These are phyloP conservation scores for Cynoglossus semilaevis DNA, from an alignment of 2,113 vertebrate genomes.

Conservation along the genomic window DNA sequence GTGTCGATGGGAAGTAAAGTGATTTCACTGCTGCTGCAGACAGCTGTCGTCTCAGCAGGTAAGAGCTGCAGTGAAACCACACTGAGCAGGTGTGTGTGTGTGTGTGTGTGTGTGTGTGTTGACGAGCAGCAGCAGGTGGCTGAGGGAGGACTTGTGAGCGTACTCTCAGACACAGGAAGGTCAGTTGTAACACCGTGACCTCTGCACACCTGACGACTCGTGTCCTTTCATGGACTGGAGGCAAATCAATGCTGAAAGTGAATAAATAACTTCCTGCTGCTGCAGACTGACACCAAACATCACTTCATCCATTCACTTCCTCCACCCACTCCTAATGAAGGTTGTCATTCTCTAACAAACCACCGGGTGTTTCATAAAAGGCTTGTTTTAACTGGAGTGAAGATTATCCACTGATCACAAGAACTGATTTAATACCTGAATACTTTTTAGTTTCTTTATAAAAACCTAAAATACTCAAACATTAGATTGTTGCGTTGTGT, in stretches of 20 bases:
- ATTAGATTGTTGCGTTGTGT: too few relatives aligned
- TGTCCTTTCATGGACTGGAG: slow-evolving; percentile 13
- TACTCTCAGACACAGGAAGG: slow-evolving; percentile 15
- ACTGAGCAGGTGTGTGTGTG: slow-evolving; percentile 38
- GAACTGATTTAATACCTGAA: too few relatives aligned
- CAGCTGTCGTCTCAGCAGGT: slow-evolving; percentile 64
- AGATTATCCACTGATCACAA: too few relatives aligned
- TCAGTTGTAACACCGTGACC: slow-evolving; percentile 17
- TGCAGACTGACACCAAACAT: too few relatives aligned
- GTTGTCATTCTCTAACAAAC: too few relatives aligned
- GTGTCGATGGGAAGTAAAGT: slow-evolving; percentile 13
- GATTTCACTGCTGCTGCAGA: slow-evolving; percentile 26
- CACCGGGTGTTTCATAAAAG: too few relatives aligned
- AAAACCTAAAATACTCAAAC: too few relatives aligned
- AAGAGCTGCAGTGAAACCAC: slow-evolving; percentile 25
- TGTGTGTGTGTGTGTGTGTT: slow-evolving; percentile 28
- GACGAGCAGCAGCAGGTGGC: slow-evolving; percentile 85
- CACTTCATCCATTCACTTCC: too few relatives aligned
- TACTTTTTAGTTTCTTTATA: too few relatives aligned
- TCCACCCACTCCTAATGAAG: too few relatives aligned
- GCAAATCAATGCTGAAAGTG: slow-evolving; percentile 19
- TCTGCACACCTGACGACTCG: slow-evolving; percentile 1
- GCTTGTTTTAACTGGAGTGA: too few relatives aligned
- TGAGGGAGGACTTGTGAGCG: slow-evolving; percentile 30
- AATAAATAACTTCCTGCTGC: slow-evolving; percentile 1